A percentile compares a stretch with the other conserved stretches of the same genome.
Conservation (phyloP, 2,797 vertebrate genomes). For the Anas georgica region DNA sequence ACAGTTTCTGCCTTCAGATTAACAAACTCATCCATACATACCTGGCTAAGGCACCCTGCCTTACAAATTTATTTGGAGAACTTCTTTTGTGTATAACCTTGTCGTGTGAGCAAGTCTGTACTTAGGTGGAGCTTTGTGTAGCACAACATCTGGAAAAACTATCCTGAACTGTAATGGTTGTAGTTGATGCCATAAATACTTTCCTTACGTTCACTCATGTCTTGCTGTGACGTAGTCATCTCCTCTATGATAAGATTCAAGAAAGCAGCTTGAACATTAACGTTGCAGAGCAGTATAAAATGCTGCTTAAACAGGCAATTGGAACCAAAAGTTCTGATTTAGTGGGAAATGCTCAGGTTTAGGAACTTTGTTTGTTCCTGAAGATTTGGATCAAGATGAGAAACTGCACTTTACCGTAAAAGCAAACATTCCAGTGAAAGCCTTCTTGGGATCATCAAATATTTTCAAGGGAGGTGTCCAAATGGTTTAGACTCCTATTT, state of each 20-base stretch:
- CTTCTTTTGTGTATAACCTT: background rate
- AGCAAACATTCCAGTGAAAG: background rate
- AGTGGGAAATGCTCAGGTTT: background rate
- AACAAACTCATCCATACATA: background rate
- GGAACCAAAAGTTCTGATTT: background rate
- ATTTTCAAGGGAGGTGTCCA: background rate
- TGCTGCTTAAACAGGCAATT: background rate
- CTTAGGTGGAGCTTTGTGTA: background rate
- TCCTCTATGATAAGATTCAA: background rate
- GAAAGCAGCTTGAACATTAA: background rate
- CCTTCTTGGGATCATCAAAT: background rate
- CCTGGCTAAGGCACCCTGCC: background rate
- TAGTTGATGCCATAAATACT: background rate
- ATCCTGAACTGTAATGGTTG: background rate
- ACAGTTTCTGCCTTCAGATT: background rate
- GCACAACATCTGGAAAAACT: background rate
- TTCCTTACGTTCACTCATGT: background rate
- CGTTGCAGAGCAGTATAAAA: background rate
- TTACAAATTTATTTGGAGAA: background rate
- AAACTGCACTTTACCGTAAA: background rate
- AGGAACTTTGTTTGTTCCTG: background rate
- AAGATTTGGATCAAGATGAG: background rate
- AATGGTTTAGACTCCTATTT: background rate
- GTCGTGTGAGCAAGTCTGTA: background rate
- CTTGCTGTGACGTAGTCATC: background rate